Evolutionary conservation across 2,113 vertebrate genomes (phyloP).

Genomic region (Gallinago paraguaiae): DNA sequence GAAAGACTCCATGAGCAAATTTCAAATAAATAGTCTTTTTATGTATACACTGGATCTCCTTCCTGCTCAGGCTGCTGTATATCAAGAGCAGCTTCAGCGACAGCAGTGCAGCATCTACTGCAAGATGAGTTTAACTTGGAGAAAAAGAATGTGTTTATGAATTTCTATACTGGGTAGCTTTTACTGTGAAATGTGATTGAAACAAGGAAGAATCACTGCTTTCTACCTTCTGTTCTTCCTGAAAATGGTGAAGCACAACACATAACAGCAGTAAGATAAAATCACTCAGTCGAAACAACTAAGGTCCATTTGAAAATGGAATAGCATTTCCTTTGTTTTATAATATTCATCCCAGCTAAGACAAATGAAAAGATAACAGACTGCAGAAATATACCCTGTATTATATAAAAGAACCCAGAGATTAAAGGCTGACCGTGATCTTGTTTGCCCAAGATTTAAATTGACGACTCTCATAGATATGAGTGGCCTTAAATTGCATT

Average conservation of each 20-base stretch:
- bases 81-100: background rate
- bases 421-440: constrained; percentile 20
- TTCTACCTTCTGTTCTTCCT: background rate
- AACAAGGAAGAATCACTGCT: background rate
- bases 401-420: background rate
- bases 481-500: background rate
- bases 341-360: background rate
- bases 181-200: background rate
- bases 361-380: background rate
- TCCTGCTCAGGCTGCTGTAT: background rate
- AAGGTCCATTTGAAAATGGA: background rate
- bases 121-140: background rate
- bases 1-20: background rate
- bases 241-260: background rate
- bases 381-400: background rate
- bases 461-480: background rate
- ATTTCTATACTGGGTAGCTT: background rate
- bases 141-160: background rate
- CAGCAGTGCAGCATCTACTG: background rate
- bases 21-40: background rate
- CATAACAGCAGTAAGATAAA: background rate
- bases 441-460: background rate
- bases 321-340: background rate
- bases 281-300: background rate
- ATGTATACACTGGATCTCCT: background rate